These are phyloP conservation scores for Hycleus phaleratus DNA, from an alignment of 1,140 invertebrate species.

Conservation along the genomic window DNA sequence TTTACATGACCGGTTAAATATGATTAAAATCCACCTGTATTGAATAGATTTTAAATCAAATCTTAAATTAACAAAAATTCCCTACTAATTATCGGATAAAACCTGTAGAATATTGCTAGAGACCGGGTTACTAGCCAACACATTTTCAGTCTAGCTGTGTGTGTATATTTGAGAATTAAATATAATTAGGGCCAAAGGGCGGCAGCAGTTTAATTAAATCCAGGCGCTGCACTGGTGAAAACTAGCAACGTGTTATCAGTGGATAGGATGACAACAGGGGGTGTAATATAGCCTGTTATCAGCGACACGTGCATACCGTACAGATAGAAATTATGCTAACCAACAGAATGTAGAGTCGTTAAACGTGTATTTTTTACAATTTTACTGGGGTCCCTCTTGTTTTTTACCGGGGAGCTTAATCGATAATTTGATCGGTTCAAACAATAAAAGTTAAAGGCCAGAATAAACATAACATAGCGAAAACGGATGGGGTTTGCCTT, in stretches of 20 bases:
- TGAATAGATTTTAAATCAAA: too few relatives aligned
- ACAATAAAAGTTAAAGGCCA: conserved; percentile 5
- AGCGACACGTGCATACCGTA: conserved; percentile 16
- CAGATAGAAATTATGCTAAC: conserved; percentile 3
- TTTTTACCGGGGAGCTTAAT: too few relatives aligned
- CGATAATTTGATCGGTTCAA: background rate
- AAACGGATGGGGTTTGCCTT: conserved; percentile 17
- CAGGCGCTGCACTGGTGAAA: background rate
- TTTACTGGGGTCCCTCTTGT: too few relatives aligned
- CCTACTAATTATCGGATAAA: too few relatives aligned
- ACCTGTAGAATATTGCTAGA: too few relatives aligned
- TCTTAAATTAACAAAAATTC: too few relatives aligned
- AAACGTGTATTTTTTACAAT: background rate
- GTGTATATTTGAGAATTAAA: too few relatives aligned
- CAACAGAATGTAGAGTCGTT: background rate
- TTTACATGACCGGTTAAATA: too few relatives aligned
- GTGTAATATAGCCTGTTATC: conserved; percentile 12
- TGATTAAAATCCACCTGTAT: too few relatives aligned
- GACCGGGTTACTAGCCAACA: too few relatives aligned
- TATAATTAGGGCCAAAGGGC: background rate
- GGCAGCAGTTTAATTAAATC: conserved; percentile 13
- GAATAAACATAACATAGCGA: conserved; percentile 9
- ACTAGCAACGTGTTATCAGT: conserved; percentile 8
- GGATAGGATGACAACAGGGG: conserved; percentile 4
- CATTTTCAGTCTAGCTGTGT: too few relatives aligned